Evolutionary conservation across 2,113 vertebrate species (phyloP).

Genomic region (Brachyistius frenatus): DNA sequence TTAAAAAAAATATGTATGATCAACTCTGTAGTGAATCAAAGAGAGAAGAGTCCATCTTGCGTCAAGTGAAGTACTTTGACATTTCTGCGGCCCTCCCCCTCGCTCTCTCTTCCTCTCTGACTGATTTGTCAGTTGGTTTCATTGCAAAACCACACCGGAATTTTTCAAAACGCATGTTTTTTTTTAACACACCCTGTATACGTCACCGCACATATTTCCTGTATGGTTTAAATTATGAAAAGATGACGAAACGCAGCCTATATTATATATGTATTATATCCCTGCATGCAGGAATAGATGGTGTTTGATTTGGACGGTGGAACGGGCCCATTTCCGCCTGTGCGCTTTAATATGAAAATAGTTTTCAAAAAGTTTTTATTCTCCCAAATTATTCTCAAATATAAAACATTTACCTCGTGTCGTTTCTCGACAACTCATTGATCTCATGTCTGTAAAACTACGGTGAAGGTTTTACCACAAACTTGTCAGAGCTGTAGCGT

Average conservation of each 20-base stretch:
- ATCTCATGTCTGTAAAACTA: neutral
- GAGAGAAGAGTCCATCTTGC: constrained; percentile 54
- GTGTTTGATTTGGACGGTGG: neutral
- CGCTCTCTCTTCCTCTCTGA: constrained; percentile 69
- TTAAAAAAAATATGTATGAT: constrained; percentile 55
- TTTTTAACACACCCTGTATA: constrained; percentile 25
- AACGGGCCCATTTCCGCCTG: neutral
- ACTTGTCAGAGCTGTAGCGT: neutral
- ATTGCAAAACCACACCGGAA: constrained; percentile 84
- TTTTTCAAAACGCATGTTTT: constrained; percentile 68
- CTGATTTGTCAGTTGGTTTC: constrained; percentile 47
- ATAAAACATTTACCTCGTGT: neutral
- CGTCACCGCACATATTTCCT: neutral
- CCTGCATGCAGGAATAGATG: neutral
- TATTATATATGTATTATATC: too few relatives aligned
- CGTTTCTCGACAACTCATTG: neutral
- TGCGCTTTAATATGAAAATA: neutral
- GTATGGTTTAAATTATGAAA: neutral
- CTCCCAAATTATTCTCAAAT: neutral
- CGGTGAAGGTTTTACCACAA: neutral
- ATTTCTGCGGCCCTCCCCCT: constrained; percentile 62
- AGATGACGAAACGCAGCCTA: neutral
- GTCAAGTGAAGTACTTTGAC: constrained; percentile 64
- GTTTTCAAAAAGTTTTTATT: neutral
- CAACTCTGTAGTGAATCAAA: constrained; percentile 42